These are phyloP conservation scores for human DNA, from an alignment of 2,113 vertebrate species.

Conservation along the genomic window DNA sequence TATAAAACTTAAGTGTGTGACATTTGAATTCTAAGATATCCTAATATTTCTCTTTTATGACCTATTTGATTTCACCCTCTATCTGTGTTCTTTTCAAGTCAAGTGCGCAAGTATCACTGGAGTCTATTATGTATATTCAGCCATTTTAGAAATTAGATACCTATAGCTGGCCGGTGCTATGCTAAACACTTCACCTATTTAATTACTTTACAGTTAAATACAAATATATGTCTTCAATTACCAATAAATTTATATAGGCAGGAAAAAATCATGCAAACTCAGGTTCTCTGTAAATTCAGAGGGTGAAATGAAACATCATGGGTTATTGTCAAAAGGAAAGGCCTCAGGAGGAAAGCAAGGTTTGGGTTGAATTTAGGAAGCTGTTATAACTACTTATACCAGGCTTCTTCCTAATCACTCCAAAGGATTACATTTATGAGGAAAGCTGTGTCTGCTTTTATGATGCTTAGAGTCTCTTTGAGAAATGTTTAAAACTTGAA, in stretches of 20 bases:
- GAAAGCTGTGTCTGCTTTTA: neutral
- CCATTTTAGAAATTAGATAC: neutral
- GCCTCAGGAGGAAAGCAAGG: neutral
- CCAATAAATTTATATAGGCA: neutral
- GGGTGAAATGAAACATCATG: neutral
- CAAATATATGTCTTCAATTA: neutral
- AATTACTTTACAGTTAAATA: neutral
- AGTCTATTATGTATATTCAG: neutral
- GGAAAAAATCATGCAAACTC: neutral
- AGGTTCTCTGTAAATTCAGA: neutral
- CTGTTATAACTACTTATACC: neutral
- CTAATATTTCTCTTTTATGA: neutral
- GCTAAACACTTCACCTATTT: neutral
- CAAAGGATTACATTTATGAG: neutral
- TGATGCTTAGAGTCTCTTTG: neutral
- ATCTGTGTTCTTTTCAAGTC: neutral
- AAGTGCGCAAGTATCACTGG: neutral
- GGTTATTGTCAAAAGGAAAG: neutral
- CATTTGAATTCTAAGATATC: neutral
- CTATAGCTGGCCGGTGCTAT: neutral
- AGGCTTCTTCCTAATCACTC: neutral
- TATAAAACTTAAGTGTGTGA: neutral
- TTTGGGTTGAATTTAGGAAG: neutral
- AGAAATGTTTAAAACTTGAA: neutral
- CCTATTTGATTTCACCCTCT: neutral